Conservation (phyloP, 2,113 vertebrate genomes). For the Lepisosteus osseus region DNA sequence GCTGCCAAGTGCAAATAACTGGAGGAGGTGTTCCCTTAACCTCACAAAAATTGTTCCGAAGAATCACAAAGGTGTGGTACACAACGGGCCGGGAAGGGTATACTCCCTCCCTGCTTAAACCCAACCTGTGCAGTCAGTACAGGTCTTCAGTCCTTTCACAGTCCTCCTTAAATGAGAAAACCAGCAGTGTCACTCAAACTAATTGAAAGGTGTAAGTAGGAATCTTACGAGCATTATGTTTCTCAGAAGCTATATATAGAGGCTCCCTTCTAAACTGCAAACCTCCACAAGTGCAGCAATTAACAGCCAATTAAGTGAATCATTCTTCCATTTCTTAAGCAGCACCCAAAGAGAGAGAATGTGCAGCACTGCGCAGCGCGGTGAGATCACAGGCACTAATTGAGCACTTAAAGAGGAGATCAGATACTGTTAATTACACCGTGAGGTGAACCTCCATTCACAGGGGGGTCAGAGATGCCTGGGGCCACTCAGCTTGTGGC, state of each 20-base stretch:
- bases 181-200: conserved; percentile 66
- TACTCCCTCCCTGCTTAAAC: background rate
- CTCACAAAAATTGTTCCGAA: no score
- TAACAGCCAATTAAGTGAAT: conserved; percentile 72
- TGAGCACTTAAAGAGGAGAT: background rate
- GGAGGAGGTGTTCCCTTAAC: no score
- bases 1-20: no score
- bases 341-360: conserved; percentile 43
- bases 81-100: conserved; percentile 22
- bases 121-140: no score
- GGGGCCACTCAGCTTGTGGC: no score
- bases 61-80: no score
- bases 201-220: conserved; percentile 62
- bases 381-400: background rate
- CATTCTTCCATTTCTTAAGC: conserved; percentile 53
- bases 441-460: no score
- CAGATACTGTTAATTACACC: background rate
- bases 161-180: conserved; percentile 64
- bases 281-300: conserved; percentile 66
- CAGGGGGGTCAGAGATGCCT: no score
- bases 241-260: conserved; percentile 63
- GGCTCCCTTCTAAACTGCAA: conserved; percentile 62
- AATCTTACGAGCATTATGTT: conserved; percentile 59
- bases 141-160: conserved; percentile 22
- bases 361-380: no score